These are phyloP conservation scores for Himalopsyche tibetana DNA, from an alignment of 2,888 invertebrate genomes.

Conservation along the genomic window DNA sequence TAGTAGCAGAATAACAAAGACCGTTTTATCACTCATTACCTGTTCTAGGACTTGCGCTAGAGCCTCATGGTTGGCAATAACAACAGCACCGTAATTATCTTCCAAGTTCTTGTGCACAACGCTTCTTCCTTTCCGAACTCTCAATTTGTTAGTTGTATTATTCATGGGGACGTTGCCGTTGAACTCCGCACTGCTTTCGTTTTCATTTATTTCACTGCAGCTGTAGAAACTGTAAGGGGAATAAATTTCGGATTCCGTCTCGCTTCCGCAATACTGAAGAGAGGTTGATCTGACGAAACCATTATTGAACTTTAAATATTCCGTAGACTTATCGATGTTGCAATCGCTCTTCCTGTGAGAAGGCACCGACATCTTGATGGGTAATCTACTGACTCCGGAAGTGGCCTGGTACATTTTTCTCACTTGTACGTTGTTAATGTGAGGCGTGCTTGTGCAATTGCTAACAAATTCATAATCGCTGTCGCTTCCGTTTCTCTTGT, in stretches of 20 bases:
- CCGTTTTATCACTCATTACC: slow-evolving; percentile 73
- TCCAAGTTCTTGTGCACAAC: slow-evolving; percentile 91
- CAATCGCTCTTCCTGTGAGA: slow-evolving; percentile 75
- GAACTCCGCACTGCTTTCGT: slow-evolving; percentile 69
- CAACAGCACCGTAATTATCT: slow-evolving; percentile 93
- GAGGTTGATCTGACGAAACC: slow-evolving; percentile 81
- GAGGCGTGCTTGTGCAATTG: slow-evolving; percentile 82
- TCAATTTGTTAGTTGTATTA: slow-evolving; percentile 80
- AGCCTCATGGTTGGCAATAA: slow-evolving; percentile 93
- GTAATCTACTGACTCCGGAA: slow-evolving; percentile 69
- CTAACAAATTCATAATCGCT: slow-evolving; percentile 82
- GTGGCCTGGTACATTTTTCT: slow-evolving; percentile 71
- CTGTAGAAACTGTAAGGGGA: slow-evolving; percentile 88
- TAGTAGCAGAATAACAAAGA: no score
- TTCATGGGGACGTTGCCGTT: slow-evolving; percentile 74
- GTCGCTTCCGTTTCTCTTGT: slow-evolving; percentile 79
- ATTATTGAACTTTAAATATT: slow-evolving; percentile 79
- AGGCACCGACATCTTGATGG: slow-evolving; percentile 68
- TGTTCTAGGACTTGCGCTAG: slow-evolving; percentile 92
- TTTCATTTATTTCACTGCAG: slow-evolving; percentile 78
- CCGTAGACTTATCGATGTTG: slow-evolving; percentile 74
- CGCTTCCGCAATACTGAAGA: slow-evolving; percentile 89
- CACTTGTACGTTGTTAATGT: slow-evolving; percentile 79
- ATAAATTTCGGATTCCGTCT: slow-evolving; percentile 89
- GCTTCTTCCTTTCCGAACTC: slow-evolving; percentile 87